These are phyloP conservation scores for Euphydryas editha DNA, from an alignment of 2,888 invertebrate species.

Conservation along the genomic window DNA sequence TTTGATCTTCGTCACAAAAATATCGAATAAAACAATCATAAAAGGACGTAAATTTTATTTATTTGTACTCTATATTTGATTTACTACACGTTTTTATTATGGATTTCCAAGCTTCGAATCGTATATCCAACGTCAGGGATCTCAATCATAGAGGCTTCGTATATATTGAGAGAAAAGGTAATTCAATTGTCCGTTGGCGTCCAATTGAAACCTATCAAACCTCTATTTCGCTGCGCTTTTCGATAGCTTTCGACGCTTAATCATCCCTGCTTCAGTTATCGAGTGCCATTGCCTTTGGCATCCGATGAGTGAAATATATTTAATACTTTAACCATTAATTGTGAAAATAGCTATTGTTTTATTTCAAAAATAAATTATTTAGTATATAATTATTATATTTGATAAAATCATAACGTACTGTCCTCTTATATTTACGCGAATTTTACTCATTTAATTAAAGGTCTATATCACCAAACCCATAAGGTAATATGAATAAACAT, in stretches of 20 bases:
- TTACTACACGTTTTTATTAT: not conserved
- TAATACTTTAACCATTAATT: constrained; percentile 10
- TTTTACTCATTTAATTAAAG: too few relatives aligned
- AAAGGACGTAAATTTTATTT: not conserved
- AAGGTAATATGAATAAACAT: too few relatives aligned
- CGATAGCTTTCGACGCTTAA: constrained; percentile 30
- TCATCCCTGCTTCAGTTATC: constrained; percentile 19
- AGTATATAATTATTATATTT: not conserved
- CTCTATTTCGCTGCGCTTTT: constrained; percentile 29
- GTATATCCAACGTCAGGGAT: not conserved
- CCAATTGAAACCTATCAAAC: constrained; percentile 28
- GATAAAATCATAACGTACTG: too few relatives aligned
- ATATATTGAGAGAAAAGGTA: constrained; percentile 18
- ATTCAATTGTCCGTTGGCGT: constrained; percentile 40
- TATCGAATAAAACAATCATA: not conserved
- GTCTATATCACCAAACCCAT: too few relatives aligned
- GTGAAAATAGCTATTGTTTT: not conserved
- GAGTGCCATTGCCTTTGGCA: constrained; percentile 24
- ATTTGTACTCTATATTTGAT: not conserved
- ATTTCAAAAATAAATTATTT: not conserved
- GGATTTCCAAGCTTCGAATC: not conserved
- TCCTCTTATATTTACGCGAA: too few relatives aligned
- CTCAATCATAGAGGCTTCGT: constrained; percentile 3
- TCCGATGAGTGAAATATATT: constrained; percentile 14
- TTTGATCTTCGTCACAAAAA: too few relatives aligned